Conservation (phyloP, 53 echinoderm and acorn worm species). For the Antedon mediterranea region DNA sequence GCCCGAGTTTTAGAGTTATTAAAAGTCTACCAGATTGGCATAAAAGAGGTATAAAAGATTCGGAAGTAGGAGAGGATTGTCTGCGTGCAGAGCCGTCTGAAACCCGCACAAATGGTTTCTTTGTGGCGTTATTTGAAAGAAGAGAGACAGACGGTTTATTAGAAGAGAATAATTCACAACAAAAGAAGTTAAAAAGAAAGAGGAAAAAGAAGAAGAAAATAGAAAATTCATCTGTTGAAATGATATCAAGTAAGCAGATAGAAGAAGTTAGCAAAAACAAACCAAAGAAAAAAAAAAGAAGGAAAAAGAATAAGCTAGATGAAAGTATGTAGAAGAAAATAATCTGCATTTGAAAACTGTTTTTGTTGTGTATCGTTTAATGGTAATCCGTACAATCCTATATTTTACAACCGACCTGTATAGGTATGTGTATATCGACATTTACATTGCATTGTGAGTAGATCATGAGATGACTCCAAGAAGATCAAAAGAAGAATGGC, state of each 20-base stretch:
- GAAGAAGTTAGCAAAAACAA: neutral
- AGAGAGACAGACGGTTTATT: neutral
- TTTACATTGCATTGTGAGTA: too few relatives aligned
- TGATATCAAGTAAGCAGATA: neutral
- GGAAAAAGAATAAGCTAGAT: neutral
- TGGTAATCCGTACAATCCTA: too few relatives aligned
- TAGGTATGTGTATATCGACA: too few relatives aligned
- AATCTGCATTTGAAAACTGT: too few relatives aligned
- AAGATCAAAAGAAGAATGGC: too few relatives aligned
- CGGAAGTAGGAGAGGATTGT: constrained; percentile 17
- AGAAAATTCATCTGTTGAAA: too few relatives aligned
- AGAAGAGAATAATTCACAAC: neutral
- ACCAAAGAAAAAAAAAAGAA: neutral
- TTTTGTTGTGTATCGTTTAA: too few relatives aligned
- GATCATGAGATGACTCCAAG: too few relatives aligned
- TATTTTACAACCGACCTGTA: too few relatives aligned
- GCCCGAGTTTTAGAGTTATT: constrained; percentile 35
- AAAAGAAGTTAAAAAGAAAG: constrained; percentile 12
- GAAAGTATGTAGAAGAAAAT: too few relatives aligned
- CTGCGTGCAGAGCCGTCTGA: constrained; percentile 39
- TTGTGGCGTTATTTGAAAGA: constrained; percentile 66
- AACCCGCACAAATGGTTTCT: constrained; percentile 77
- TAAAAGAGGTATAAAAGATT: constrained; percentile 12
- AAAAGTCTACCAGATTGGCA: constrained; percentile 42
- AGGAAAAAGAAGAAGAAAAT: neutral